Percentiles rank a stretch among this genome's conserved stretches.
Conservation (phyloP, 2,888 invertebrate species). For the Allacma fusca region DNA sequence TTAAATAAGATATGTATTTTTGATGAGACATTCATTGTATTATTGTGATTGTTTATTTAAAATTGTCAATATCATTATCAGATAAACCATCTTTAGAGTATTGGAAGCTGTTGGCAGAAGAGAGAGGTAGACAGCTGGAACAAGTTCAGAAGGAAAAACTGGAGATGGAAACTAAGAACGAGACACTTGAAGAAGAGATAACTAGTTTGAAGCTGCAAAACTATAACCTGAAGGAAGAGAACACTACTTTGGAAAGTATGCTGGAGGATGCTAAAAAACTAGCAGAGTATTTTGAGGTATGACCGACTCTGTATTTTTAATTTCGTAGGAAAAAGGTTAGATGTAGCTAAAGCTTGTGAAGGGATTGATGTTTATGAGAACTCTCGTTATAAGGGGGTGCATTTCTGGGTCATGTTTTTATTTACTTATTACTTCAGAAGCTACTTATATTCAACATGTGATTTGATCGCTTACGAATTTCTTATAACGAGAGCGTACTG, state of each 20-base stretch:
- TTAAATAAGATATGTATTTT: too few species aligned
- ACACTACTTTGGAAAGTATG: conserved; percentile 25
- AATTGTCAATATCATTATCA: too few species aligned
- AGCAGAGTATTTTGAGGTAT: conserved; percentile 30
- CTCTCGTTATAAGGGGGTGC: too few species aligned
- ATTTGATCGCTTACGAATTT: too few species aligned
- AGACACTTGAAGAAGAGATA: conserved; percentile 7
- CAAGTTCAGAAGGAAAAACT: background rate
- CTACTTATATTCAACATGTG: too few species aligned
- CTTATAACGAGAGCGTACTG: too few species aligned
- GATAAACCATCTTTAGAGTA: conserved; percentile 31
- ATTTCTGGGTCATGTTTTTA: too few species aligned
- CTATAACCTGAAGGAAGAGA: background rate
- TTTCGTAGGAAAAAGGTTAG: background rate
- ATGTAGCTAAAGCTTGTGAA: too few species aligned
- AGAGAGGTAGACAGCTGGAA: background rate
- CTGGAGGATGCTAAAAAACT: conserved; percentile 25
- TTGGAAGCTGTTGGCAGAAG: conserved; percentile 36
- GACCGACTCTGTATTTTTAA: background rate
- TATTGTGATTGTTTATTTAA: too few species aligned
- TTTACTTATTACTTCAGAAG: too few species aligned
- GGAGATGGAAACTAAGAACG: background rate
- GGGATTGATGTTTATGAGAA: too few species aligned
- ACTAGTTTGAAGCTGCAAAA: background rate
- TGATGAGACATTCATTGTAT: too few species aligned